Base-by-base conservation (phyloP, 2,113 vertebrate species). In the Sylvia atricapilla region DNA sequence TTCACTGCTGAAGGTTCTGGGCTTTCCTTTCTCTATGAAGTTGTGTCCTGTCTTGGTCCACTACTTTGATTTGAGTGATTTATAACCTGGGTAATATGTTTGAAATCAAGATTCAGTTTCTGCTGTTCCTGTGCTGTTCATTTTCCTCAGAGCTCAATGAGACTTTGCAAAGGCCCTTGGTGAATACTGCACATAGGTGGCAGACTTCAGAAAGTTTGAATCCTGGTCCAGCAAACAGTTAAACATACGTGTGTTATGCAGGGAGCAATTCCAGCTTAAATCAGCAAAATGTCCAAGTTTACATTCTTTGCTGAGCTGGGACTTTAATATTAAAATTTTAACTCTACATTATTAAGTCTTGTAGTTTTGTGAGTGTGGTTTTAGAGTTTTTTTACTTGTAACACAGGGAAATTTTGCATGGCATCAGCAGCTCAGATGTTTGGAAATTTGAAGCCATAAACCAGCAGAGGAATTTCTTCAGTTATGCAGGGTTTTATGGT, bases 171-270 rank as follows among this genome's bases (percentile, higher is more conserved):
- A 90, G 93, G 78, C 59, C 37, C 30, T 90, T 46, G 41, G 52
- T 80, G 22, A 77, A 56, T 81, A 19, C 11, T 6, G 2, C 86
- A 60, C 68, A 56, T 91, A 94, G 95, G 76, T 93, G 93, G 93
- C 93, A 93, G 95, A 33, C 88, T 95, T 93, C 46, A 82, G 76
- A 81, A 92, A 70, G 79, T 84, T 90, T 86, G 76, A 47, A 25
- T 60, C 73, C 62, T 75, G 37, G 50, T 89, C 66, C 44, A 69
- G 52, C 75, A 78, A 86, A 81, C 60, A 73, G 90, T 88, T 92
- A 90, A 96, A 52, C 35, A 4, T 70, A 35, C 6, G 7, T 39
- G 19, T 52, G 70, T 92, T 46, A 50, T 33, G 39, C 46, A 73
- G 81, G 27, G 79, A 87, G 50, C 47, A 79, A 56, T 78, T 95